Conservation (phyloP, 2,797 vertebrate species). For the Linurgus olivaceus region DNA sequence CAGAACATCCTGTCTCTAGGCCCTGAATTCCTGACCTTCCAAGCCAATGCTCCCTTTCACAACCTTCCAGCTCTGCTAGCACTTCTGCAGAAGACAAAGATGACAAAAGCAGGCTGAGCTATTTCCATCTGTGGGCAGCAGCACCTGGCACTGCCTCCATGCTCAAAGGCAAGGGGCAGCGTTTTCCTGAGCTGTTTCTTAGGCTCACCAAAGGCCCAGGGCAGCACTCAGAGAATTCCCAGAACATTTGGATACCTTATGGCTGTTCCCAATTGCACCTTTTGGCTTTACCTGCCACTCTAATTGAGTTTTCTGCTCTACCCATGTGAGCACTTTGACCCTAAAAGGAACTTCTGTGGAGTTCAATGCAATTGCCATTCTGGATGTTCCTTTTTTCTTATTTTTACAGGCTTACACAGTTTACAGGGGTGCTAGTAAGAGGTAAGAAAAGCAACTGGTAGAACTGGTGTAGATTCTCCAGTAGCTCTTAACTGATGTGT, state of each 20-base stretch:
- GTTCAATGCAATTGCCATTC: not conserved
- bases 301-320: not conserved
- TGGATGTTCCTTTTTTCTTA: not conserved
- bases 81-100: not conserved
- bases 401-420: not conserved
- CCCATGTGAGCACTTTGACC: fast-evolving
- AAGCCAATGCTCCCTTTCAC: not conserved
- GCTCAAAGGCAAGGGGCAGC: not conserved
- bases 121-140: not conserved
- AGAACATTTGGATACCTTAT: not conserved
- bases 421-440: not conserved
- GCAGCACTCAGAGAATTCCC: not conserved
- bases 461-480: not conserved
- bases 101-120: not conserved
- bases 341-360: not conserved
- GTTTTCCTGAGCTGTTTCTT: not conserved
- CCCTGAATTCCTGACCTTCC: not conserved
- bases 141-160: not conserved
- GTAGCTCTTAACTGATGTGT: not conserved
- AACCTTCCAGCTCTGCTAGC: not conserved
- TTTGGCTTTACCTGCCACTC: not conserved
- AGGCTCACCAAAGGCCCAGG: not conserved
- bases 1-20: not conserved
- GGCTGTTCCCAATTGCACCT: not conserved
- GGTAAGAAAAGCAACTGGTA: not conserved